Conservation (phyloP, 2,888 invertebrate species). For the Drosophila meridiana region DNA sequence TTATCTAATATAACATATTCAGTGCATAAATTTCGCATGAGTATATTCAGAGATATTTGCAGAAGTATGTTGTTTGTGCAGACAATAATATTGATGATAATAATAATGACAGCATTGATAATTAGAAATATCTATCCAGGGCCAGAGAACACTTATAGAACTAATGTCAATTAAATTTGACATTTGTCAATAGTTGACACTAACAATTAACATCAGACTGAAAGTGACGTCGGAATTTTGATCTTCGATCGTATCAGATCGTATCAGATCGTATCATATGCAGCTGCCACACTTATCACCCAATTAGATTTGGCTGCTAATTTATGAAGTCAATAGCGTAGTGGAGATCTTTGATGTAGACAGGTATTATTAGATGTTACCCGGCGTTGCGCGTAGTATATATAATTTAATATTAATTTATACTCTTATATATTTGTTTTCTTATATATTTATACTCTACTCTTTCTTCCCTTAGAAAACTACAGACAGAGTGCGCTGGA, state of each 20-base stretch:
- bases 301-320: conserved; percentile 58
- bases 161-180: conserved; percentile 51
- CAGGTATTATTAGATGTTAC: background rate
- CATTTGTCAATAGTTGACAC: conserved; percentile 19
- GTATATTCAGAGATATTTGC: background rate
- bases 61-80: background rate
- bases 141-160: conserved; percentile 26
- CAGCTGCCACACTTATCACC: conserved; percentile 47
- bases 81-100: background rate
- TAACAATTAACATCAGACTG: conserved; percentile 36
- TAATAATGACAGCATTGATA: conserved; percentile 32
- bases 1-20: background rate
- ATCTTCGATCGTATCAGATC: conserved; percentile 4
- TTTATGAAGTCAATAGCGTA: conserved; percentile 18
- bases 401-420: background rate
- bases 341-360: background rate
- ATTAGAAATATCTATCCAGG: conserved; percentile 20
- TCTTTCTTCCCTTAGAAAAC: conserved; percentile 67
- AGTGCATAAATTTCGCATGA: background rate
- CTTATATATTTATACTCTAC: background rate
- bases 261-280: conserved; percentile 7
- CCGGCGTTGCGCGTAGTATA: background rate
- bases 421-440: no score
- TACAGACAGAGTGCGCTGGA: conserved; percentile 80
- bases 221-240: conserved; percentile 1